Conservation (phyloP, 2,797 vertebrate species). For the Eptatretus atami region DNA sequence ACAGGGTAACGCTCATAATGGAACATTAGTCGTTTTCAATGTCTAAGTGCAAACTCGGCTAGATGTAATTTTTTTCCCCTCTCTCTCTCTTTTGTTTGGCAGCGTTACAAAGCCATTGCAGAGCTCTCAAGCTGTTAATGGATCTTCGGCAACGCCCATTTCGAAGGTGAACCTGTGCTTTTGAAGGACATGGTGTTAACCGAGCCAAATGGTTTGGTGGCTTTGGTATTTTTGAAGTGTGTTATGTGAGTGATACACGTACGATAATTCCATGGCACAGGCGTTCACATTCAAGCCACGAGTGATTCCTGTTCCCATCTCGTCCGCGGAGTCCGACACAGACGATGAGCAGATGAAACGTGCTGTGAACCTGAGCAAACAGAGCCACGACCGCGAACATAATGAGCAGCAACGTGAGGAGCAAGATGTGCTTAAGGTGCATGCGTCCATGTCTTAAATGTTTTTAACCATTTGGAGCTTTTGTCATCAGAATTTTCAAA, state of each 20-base stretch:
- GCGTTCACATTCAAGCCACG: slow-evolving; percentile 32
- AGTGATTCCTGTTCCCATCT: slow-evolving; percentile 16
- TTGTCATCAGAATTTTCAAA: no score
- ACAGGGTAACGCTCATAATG: no score
- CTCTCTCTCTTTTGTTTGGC: not conserved
- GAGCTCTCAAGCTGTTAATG: slow-evolving; percentile 1
- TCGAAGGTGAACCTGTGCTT: not conserved
- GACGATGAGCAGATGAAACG: slow-evolving; percentile 51
- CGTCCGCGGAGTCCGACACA: slow-evolving; percentile 42
- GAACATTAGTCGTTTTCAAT: no score
- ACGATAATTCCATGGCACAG: slow-evolving; percentile 14
- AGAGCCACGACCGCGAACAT: slow-evolving; percentile 19
- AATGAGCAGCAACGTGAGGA: slow-evolving; percentile 19
- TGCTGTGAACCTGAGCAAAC: slow-evolving; percentile 22
- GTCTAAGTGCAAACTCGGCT: not conserved
- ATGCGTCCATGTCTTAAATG: no score
- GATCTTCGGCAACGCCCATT: not conserved
- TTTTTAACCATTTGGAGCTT: no score
- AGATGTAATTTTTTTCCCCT: not conserved
- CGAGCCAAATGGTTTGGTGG: no score
- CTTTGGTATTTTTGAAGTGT: no score
- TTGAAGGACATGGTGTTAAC: not conserved
- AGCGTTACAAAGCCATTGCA: not conserved
- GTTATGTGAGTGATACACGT: no score
- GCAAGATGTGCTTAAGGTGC: slow-evolving; percentile 28